Percentiles rank a stretch among this genome's conserved stretches.
Conservation (phyloP, 2,113 vertebrate species). For the Marmota monax region DNA sequence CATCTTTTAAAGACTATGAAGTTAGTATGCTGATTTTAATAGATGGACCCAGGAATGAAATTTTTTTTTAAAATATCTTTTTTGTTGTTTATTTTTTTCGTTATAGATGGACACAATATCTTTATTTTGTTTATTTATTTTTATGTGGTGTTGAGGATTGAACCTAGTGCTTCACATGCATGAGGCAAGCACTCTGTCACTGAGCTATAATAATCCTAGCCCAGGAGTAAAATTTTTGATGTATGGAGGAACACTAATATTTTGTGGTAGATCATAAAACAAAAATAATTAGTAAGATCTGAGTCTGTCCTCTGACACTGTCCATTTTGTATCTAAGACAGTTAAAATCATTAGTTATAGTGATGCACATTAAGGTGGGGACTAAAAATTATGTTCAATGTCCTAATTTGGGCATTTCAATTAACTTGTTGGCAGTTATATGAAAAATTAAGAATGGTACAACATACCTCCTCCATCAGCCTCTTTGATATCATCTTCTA, state of each 20-base stretch:
- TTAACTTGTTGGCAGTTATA: not conserved
- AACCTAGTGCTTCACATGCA: too few species aligned
- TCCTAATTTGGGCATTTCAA: not conserved
- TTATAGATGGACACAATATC: too few species aligned
- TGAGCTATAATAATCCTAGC: too few species aligned
- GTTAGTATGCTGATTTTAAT: constrained; percentile 14
- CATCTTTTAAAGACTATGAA: not conserved
- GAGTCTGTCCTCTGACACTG: not conserved
- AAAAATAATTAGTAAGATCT: constrained; percentile 29
- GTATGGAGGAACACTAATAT: not conserved
- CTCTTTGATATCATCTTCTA: constrained; percentile 96
- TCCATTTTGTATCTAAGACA: not conserved
- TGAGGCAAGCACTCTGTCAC: too few species aligned
- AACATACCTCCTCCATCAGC: constrained; percentile 92
- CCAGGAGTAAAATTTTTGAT: not conserved
- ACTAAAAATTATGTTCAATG: not conserved
- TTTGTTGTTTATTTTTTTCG: too few species aligned
- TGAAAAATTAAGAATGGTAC: not conserved
- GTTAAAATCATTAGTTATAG: not conserved
- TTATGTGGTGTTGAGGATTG: too few species aligned
- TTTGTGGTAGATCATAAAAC: constrained; percentile 6
- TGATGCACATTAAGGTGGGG: not conserved
- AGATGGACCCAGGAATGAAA: not conserved
- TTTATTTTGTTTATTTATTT: too few species aligned
- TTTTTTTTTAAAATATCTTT: too few species aligned